A percentile compares a stretch with the other conserved stretches of the same genome.
Evolutionary conservation across 2,888 invertebrate species (phyloP).

Genomic region (Dynastes grantii): DNA sequence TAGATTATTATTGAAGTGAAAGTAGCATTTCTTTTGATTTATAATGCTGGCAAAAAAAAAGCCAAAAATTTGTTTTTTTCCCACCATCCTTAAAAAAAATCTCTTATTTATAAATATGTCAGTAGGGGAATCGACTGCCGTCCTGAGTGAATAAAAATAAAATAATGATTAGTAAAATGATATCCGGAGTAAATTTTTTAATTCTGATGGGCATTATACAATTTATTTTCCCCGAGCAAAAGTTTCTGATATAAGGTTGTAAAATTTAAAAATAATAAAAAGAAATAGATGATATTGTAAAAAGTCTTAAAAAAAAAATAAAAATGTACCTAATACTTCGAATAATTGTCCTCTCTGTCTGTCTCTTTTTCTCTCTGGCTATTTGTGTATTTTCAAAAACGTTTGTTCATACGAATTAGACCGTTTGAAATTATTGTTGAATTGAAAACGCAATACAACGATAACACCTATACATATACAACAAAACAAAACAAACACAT

Average conservation of each 20-base stretch:
- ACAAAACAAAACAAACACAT: conserved; percentile 29
- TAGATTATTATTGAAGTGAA: too few relatives aligned
- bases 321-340: conserved; percentile 18
- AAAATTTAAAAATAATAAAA: too few relatives aligned
- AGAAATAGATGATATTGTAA: conserved; percentile 19
- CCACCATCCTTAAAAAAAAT: conserved; percentile 46
- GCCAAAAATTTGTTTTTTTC: conserved; percentile 19
- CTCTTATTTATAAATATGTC: conserved; percentile 59
- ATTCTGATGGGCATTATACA: too few relatives aligned
- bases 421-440: conserved; percentile 29
- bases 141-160: too few relatives aligned
- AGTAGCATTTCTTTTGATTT: too few relatives aligned
- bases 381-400: conserved; percentile 29
- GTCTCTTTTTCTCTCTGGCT: neutral
- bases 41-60: neutral
- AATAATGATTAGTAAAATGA: too few relatives aligned
- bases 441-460: conserved; percentile 14
- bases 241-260: too few relatives aligned
- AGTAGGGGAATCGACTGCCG: too few relatives aligned
- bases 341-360: conserved; percentile 7
- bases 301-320: conserved; percentile 20
- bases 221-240: too few relatives aligned
- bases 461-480: neutral
- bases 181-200: too few relatives aligned
- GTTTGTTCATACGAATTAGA: conserved; percentile 40